These are phyloP conservation scores for Polymixis lichenea DNA, from an alignment of 2,888 invertebrate species.

Conservation along the genomic window DNA sequence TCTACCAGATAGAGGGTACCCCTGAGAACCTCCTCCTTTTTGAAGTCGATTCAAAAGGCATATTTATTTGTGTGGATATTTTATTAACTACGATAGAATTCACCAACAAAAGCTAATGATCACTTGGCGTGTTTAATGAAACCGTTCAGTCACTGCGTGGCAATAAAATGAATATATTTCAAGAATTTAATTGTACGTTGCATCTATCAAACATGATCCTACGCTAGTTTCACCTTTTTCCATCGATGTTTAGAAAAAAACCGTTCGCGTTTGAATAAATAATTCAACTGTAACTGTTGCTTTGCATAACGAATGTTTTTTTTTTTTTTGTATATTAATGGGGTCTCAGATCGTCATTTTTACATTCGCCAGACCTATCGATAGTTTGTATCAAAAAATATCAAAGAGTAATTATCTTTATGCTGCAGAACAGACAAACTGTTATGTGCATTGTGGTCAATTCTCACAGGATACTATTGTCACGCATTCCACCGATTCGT, in stretches of 20 bases:
- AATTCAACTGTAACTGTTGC: constrained; percentile 45
- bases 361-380: constrained; percentile 6
- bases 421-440: background rate
- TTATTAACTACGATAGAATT: constrained; percentile 25
- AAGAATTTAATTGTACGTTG: constrained; percentile 71
- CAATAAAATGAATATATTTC: constrained; percentile 73
- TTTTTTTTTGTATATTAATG: constrained; percentile 51
- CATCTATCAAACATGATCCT: constrained; percentile 67
- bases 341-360: constrained; percentile 20
- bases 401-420: background rate
- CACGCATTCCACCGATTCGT: background rate
- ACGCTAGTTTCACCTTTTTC: constrained; percentile 68
- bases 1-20: no score
- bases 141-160: constrained; percentile 67
- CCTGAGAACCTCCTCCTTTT: no score
- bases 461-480: background rate
- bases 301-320: constrained; percentile 56
- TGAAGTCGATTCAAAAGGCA: background rate
- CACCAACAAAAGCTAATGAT: constrained; percentile 63
- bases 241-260: constrained; percentile 43
- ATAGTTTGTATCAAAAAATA: background rate
- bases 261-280: constrained; percentile 58
- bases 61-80: constrained; percentile 12
- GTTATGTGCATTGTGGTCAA: no score
- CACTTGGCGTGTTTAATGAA: constrained; percentile 72